Evolutionary conservation across 2,113 vertebrate species (phyloP).

Genomic region (Polypterus senegalus): DNA sequence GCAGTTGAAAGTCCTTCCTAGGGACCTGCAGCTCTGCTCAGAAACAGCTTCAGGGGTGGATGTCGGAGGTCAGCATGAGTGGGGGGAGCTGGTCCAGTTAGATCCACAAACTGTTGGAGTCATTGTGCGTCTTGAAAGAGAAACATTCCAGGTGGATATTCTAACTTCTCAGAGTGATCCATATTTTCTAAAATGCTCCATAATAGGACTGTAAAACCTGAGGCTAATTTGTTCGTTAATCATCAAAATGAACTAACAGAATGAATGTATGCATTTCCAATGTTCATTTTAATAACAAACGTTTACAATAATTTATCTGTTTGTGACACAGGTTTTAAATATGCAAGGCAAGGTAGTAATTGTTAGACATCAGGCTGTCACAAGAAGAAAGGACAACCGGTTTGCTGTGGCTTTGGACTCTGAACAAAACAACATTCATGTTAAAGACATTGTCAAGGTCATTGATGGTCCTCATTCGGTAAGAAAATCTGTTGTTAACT

Average conservation of each 20-base stretch:
- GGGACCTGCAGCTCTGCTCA: constrained; percentile 88
- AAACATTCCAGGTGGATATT: constrained; percentile 78
- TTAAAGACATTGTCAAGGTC: constrained; percentile 91
- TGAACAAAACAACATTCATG: constrained; percentile 90
- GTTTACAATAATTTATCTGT: too few relatives aligned
- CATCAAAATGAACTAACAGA: too few relatives aligned
- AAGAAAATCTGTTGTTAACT: constrained; percentile 15
- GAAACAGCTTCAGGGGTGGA: constrained; percentile 88
- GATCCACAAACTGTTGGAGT: constrained; percentile 84
- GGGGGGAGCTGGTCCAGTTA: constrained; percentile 87
- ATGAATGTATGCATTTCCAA: too few relatives aligned
- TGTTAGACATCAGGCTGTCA: constrained; percentile 80
- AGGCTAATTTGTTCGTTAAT: too few relatives aligned
- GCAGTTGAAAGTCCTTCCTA: constrained; percentile 80
- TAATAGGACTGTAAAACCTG: too few relatives aligned
- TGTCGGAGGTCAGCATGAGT: constrained; percentile 86
- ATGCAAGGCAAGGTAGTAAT: constrained; percentile 90
- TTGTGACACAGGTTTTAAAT: constrained; percentile 64
- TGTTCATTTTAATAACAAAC: too few relatives aligned
- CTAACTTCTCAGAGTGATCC: too few relatives aligned
- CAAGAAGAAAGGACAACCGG: constrained; percentile 83
- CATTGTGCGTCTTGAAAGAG: constrained; percentile 81
- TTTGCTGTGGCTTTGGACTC: constrained; percentile 86
- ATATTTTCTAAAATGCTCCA: too few relatives aligned
- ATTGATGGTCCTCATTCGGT: constrained; percentile 90